A percentile compares a stretch with the other conserved stretches of the same genome.
Evolutionary conservation across 2,888 invertebrate genomes (phyloP).

Genomic region (Mayetiola destructor): DNA sequence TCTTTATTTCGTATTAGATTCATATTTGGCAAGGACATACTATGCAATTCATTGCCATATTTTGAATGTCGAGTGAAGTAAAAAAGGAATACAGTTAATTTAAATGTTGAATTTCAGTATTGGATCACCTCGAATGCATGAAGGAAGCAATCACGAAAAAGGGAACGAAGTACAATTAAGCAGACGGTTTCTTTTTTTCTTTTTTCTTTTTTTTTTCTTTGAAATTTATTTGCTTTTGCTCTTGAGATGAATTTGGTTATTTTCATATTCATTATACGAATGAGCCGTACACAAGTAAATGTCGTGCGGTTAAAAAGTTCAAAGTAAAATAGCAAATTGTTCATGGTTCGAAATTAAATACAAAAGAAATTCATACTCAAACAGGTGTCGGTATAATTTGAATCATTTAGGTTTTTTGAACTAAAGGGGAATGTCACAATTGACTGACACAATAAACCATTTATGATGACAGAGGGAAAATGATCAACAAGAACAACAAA

Average conservation of each 20-base stretch:
- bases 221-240: no score
- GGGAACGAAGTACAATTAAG: no score
- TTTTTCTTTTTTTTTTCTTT: no score
- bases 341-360: neutral
- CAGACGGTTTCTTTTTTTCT: no score
- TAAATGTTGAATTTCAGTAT: constrained; percentile 4
- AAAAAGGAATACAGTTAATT: constrained; percentile 1
- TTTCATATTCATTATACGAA: no score
- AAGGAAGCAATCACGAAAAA: no score
- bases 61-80: no score
- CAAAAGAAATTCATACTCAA: constrained; percentile 20
- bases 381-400: constrained; percentile 25
- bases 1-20: constrained; percentile 4
- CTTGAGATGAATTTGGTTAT: no score
- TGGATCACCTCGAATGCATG: no score
- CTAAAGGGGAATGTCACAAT: constrained; percentile 14
- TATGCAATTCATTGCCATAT: neutral
- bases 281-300: no score
- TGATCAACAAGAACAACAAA: neutral
- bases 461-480: constrained; percentile 4
- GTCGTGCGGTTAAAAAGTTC: neutral
- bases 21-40: constrained; percentile 13
- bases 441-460: constrained; percentile 12
- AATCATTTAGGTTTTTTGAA: constrained; percentile 14
- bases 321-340: no score